Evolutionary conservation across 1,140 invertebrate species (phyloP), one percentile per base, ranked within the genome.

Genomic region (Pteromalus puparum): DNA sequence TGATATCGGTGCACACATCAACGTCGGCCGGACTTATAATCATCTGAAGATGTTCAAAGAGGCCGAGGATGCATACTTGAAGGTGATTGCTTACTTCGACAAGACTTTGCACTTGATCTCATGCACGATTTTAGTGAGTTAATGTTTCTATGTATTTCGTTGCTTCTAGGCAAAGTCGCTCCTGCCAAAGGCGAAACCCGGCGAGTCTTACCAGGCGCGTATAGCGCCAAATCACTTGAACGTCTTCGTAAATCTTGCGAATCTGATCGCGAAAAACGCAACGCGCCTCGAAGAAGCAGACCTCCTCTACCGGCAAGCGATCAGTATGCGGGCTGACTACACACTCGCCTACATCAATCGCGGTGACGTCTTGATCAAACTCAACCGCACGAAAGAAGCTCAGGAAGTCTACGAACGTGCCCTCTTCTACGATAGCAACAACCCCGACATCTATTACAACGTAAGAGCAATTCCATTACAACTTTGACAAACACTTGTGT

Each of bases 371-470:
- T 94, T 99, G 70, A 97, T 99, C 89, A 99, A 99, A 93, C 94
- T 99, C 88, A 98, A 98, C 93, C 95, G 98, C 85, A 98, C 97
- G 6, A 96, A 98, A 89, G 98, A 99, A 92, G 98, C 98, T 0
- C 97, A 98, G 91, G 96, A 98, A 90, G 97, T 99, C 30, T 99
- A 99, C 90, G 97, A 99, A 90, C 95, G 97, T 90, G 98, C 98
- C 0, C 92, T 99, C 28, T 95, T 97, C 87, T 98, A 98, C 92
- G 98, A 99, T 90, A 97, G 96, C 89, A 97, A 96, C 88, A 99
- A 99, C 94, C 97, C 98, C 3, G 98, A 99, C 91, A 98, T 99
- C 88, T 98, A 99, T 93, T 99, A 99, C 90, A 99, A 99, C 93
- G 97, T 98, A 93, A 95, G 95, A 95, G 95, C 95, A 86, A 74